Percentiles rank a stretch among this genome's conserved stretches.
These are phyloP conservation scores for Entomobrya multifasciata DNA, from an alignment of 2,888 invertebrate species.

Conservation along the genomic window DNA sequence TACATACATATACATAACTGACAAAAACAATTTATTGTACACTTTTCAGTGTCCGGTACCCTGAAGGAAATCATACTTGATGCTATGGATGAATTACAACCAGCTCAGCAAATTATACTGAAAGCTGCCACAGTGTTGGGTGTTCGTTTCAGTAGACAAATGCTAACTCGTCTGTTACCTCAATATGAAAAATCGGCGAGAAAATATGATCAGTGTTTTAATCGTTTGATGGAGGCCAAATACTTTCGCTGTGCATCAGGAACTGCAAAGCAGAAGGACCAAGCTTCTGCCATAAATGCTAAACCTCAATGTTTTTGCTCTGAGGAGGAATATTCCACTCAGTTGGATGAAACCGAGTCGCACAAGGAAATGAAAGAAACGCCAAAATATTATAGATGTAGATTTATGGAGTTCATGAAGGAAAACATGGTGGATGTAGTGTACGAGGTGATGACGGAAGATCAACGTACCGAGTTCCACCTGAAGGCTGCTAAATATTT, in stretches of 20 bases:
- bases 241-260: constrained; percentile 74
- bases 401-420: constrained; percentile 77
- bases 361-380: background rate
- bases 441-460: constrained; percentile 76
- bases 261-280: constrained; percentile 56
- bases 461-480: constrained; percentile 76
- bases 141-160: constrained; percentile 83
- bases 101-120: constrained; percentile 85
- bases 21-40: too few species aligned
- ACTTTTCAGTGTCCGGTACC: constrained; percentile 75
- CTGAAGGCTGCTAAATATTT: constrained; percentile 77
- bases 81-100: constrained; percentile 85
- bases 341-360: background rate
- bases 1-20: too few species aligned
- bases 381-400: constrained; percentile 71
- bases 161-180: constrained; percentile 81
- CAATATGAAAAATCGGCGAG: constrained; percentile 67
- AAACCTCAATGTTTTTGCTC: constrained; percentile 71
- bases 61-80: constrained; percentile 84
- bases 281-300: constrained; percentile 43
- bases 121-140: constrained; percentile 85
- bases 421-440: constrained; percentile 78
- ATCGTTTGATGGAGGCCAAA: constrained; percentile 72
- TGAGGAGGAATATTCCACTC: background rate
- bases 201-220: constrained; percentile 73